phyloP scores from a whole-genome alignment of 1,140 invertebrate species.

The Hyles euphorbiae region DNA sequence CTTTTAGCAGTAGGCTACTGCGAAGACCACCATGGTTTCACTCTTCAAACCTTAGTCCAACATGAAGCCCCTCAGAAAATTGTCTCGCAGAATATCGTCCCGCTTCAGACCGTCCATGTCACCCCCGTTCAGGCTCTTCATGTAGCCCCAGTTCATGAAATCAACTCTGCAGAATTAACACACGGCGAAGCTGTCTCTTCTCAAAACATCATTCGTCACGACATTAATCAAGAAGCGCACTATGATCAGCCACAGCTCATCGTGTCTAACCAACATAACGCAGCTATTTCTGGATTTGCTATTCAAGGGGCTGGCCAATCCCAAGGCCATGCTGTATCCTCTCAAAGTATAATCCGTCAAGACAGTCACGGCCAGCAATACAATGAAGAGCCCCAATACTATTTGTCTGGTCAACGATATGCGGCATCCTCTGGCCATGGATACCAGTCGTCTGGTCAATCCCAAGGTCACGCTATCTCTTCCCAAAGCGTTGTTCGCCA shows the following conservation, averaged over 20 bases:
- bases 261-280: not conserved
- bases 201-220: no score
- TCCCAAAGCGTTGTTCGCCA: no score
- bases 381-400: conserved; percentile 9
- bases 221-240: not conserved
- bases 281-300: not conserved
- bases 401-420: no score
- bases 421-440: no score
- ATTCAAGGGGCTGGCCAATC: not conserved
- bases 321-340: conserved; percentile 36
- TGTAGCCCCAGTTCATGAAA: conserved; percentile 1
- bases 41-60: conserved; percentile 22
- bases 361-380: conserved; percentile 22
- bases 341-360: conserved; percentile 44
- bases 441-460: conserved; percentile 47
- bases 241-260: conserved; percentile 3
- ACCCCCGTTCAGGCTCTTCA: conserved; percentile 1
- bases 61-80: conserved; percentile 27
- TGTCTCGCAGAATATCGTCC: conserved; percentile 13
- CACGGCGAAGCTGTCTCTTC: no score
- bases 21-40: conserved; percentile 22
- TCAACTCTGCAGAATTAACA: no score
- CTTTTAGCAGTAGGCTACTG: conserved; percentile 19
- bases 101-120: conserved; percentile 9
- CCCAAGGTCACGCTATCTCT: no score